These are phyloP conservation scores for Eledona agricola DNA, from an alignment of 2,888 invertebrate species.

Conservation along the genomic window DNA sequence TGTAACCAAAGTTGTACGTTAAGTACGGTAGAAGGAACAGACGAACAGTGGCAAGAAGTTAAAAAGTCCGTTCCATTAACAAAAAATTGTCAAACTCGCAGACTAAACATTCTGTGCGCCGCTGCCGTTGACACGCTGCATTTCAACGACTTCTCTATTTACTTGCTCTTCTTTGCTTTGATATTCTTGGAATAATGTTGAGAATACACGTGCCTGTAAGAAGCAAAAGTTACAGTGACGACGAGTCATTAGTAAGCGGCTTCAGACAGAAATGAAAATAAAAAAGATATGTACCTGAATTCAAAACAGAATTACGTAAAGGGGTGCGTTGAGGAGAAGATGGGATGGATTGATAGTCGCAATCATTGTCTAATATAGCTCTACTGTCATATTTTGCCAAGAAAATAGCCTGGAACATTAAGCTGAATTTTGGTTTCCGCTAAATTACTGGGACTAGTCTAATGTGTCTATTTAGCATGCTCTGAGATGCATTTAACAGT, in stretches of 20 bases:
- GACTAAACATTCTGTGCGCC: constrained; percentile 10
- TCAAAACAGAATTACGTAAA: constrained; percentile 1
- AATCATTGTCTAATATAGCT: background rate
- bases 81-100: too few relatives aligned
- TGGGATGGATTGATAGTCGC: constrained; percentile 11
- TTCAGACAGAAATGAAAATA: background rate
- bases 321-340: constrained; percentile 4
- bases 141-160: constrained; percentile 16
- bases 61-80: too few relatives aligned
- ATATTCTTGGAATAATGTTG: constrained; percentile 43
- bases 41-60: too few relatives aligned
- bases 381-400: constrained; percentile 12
- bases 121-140: constrained; percentile 31
- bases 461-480: too few relatives aligned
- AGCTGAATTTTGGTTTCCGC: background rate
- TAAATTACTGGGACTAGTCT: background rate
- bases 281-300: constrained; percentile 1
- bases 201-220: constrained; percentile 50
- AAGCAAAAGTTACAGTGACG: constrained; percentile 17
- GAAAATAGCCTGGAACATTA: constrained; percentile 12
- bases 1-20: too few relatives aligned
- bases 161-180: constrained; percentile 1
- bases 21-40: too few relatives aligned
- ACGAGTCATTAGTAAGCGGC: background rate
- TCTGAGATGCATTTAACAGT: too few relatives aligned